These are phyloP conservation scores for Catajapyx aquilonaris DNA, from an alignment of 1,140 invertebrate genomes.

Conservation along the genomic window DNA sequence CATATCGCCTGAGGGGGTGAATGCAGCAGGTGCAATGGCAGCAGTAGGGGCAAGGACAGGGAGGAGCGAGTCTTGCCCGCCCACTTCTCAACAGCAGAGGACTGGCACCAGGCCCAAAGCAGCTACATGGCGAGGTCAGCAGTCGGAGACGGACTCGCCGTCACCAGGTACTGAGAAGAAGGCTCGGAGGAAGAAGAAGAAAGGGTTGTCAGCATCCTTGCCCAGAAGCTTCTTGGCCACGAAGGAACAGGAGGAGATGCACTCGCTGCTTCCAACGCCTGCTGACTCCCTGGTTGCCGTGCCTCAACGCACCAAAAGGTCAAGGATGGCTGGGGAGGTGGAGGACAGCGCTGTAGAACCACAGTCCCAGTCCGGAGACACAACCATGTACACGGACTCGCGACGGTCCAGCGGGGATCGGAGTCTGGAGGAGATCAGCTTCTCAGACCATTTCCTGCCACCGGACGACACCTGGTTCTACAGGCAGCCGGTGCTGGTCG, in stretches of 20 bases:
- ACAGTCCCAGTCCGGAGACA: not conserved
- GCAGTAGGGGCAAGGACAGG: not conserved
- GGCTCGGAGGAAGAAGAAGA: too few relatives aligned
- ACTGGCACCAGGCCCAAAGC: too few relatives aligned
- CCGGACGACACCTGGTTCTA: not conserved
- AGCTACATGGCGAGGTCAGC: too few relatives aligned
- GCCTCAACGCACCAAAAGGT: not conserved
- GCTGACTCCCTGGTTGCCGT: not conserved
- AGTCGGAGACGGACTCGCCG: not conserved
- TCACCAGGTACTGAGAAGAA: not conserved
- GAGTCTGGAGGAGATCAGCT: constrained; percentile 12
- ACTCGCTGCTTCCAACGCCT: not conserved
- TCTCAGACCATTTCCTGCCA: constrained; percentile 8
- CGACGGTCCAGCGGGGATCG: constrained; percentile 12
- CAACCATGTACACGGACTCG: constrained; percentile 6
- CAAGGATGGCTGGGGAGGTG: not conserved
- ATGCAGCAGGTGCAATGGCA: not conserved
- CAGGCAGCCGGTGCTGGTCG: not conserved
- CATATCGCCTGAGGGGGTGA: not conserved
- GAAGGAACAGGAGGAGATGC: not conserved
- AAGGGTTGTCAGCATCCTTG: too few relatives aligned
- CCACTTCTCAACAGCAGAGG: too few relatives aligned
- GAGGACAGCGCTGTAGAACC: not conserved
- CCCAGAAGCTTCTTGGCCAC: not conserved
- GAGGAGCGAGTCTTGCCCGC: not conserved